These are phyloP conservation scores for Sebastes hubbsi DNA, from an alignment of 2,797 vertebrate species.

Conservation along the genomic window DNA sequence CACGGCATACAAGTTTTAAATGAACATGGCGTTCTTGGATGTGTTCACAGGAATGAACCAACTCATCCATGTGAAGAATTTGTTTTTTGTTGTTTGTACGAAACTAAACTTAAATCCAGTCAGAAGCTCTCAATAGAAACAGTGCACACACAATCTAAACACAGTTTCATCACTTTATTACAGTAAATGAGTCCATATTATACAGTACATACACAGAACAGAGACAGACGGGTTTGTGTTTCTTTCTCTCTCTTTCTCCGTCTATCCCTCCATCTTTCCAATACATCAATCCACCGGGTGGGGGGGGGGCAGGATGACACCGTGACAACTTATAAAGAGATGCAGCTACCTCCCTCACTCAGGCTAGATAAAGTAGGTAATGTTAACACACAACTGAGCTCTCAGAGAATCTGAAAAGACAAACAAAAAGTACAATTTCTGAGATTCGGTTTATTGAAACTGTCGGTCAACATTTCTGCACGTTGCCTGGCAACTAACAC, in stretches of 20 bases:
- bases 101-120: background rate
- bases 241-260: conserved; percentile 57
- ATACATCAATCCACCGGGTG: background rate
- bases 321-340: background rate
- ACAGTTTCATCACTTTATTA: conserved; percentile 82
- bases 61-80: background rate
- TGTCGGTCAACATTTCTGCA: background rate
- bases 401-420: background rate
- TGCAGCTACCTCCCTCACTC: background rate
- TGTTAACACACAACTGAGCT: background rate
- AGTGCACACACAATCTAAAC: background rate
- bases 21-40: background rate
- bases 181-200: conserved; percentile 76
- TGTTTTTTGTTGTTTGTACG: background rate
- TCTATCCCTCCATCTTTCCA: background rate
- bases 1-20: background rate
- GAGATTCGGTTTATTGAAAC: background rate
- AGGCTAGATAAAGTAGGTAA: background rate
- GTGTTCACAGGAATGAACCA: background rate
- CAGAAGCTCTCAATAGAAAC: background rate
- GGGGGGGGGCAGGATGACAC: background rate
- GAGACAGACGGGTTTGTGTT: conserved; percentile 60
- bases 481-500: background rate
- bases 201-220: conserved; percentile 67
- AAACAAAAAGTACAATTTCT: background rate